These are phyloP conservation scores for Noctua comes DNA, from an alignment of 2,888 invertebrate genomes.

Conservation along the genomic window DNA sequence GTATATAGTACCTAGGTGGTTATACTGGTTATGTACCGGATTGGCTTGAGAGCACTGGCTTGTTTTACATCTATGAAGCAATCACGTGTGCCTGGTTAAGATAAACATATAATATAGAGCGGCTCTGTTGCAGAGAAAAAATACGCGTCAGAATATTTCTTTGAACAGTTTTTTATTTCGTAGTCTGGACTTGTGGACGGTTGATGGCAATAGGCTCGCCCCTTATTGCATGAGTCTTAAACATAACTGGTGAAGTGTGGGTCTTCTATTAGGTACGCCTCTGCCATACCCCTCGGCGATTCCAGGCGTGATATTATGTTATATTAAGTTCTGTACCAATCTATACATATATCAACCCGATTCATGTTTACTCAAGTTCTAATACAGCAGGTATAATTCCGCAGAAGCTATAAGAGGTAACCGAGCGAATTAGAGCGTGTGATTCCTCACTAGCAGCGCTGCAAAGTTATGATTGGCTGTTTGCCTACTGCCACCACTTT, in stretches of 20 bases:
- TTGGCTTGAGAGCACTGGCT: background rate
- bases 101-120: background rate
- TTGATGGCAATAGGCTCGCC: background rate
- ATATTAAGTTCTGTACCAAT: background rate
- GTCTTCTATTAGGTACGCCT: background rate
- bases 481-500: background rate
- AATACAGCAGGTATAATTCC: conserved; percentile 43
- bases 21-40: conserved; percentile 12
- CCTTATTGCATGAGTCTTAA: background rate
- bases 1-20: conserved; percentile 2
- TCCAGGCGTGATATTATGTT: background rate
- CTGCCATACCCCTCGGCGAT: background rate
- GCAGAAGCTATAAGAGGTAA: conserved; percentile 19
- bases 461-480: conserved; percentile 43
- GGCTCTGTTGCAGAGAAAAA: background rate
- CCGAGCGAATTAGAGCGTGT: conserved; percentile 50
- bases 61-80: conserved; percentile 11
- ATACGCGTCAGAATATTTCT: background rate
- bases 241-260: background rate
- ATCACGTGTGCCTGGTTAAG: background rate
- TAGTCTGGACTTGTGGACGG: background rate
- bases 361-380: conserved; percentile 18
- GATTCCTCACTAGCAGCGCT: conserved; percentile 13
- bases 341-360: too few relatives aligned
- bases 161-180: background rate